Conservation (phyloP, 2,888 invertebrate genomes). For the Oscheius sp. region DNA sequence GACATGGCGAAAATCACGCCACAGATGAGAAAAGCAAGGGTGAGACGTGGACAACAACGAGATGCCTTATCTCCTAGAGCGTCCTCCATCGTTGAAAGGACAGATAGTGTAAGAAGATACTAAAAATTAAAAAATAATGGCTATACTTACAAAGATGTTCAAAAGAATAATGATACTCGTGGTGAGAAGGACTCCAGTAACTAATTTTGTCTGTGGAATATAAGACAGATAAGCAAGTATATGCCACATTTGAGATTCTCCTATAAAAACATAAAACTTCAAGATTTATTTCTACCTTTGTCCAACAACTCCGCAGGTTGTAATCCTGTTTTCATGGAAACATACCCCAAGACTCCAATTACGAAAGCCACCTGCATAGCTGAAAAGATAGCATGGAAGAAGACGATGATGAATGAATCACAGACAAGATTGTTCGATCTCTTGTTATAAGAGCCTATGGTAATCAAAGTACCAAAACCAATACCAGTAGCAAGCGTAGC, state of each 20-base stretch:
- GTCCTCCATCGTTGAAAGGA: slow-evolving; percentile 67
- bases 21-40: slow-evolving; percentile 61
- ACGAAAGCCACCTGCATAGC: slow-evolving; percentile 55
- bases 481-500: slow-evolving; percentile 67
- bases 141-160: slow-evolving; percentile 63
- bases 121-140: slow-evolving; percentile 33
- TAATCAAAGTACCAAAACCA: slow-evolving; percentile 70
- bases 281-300: slow-evolving; percentile 36
- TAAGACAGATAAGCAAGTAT: slow-evolving; percentile 63
- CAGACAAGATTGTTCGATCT: slow-evolving; percentile 69
- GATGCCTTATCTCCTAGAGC: slow-evolving; percentile 67
- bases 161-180: slow-evolving; percentile 57
- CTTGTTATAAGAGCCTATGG: slow-evolving; percentile 70
- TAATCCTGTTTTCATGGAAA: slow-evolving; percentile 59
- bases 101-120: slow-evolving; percentile 63
- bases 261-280: slow-evolving; percentile 32
- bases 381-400: slow-evolving; percentile 56
- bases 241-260: slow-evolving; percentile 66
- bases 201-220: slow-evolving; percentile 59
- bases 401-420: slow-evolving; percentile 60
- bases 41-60: slow-evolving; percentile 65
- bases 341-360: slow-evolving; percentile 60
- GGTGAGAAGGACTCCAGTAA: slow-evolving; percentile 60
- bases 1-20: slow-evolving; percentile 54
- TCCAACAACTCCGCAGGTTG: slow-evolving; percentile 58